Percentiles rank a stretch among this genome's conserved stretches.
Evolutionary conservation across 2,888 invertebrate species (phyloP).

Genomic region (Caprella mutica): DNA sequence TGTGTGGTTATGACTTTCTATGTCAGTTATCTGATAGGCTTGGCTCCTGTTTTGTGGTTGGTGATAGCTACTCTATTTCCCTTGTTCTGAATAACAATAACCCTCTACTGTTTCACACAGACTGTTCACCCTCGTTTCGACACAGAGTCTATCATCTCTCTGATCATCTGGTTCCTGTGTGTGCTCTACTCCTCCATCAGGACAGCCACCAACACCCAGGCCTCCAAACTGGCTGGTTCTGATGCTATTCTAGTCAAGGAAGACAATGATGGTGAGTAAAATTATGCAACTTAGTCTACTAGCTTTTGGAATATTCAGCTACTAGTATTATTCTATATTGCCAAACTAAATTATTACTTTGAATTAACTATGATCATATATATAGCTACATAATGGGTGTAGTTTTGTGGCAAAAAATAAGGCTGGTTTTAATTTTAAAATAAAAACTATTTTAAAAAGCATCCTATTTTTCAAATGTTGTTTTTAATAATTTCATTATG

Average conservation of each 20-base stretch:
- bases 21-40: too few relatives aligned
- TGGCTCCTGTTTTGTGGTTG: too few relatives aligned
- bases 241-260: constrained; percentile 65
- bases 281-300: neutral
- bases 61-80: too few relatives aligned
- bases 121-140: constrained; percentile 60
- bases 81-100: too few relatives aligned
- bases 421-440: neutral
- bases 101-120: too few relatives aligned
- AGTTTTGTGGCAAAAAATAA: neutral
- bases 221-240: constrained; percentile 76
- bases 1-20: too few relatives aligned
- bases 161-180: constrained; percentile 86
- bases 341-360: neutral
- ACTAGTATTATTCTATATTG: neutral
- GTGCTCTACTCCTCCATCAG: constrained; percentile 84
- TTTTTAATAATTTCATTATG: too few relatives aligned
- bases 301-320: neutral
- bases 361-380: neutral
- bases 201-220: constrained; percentile 47
- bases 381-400: neutral
- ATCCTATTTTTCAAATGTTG: too few relatives aligned
- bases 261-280: constrained; percentile 51
- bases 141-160: constrained; percentile 79
- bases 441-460: too few relatives aligned